Base-by-base conservation (phyloP, 1,140 invertebrate species). In the Drosophila sulfurigaster region DNA sequence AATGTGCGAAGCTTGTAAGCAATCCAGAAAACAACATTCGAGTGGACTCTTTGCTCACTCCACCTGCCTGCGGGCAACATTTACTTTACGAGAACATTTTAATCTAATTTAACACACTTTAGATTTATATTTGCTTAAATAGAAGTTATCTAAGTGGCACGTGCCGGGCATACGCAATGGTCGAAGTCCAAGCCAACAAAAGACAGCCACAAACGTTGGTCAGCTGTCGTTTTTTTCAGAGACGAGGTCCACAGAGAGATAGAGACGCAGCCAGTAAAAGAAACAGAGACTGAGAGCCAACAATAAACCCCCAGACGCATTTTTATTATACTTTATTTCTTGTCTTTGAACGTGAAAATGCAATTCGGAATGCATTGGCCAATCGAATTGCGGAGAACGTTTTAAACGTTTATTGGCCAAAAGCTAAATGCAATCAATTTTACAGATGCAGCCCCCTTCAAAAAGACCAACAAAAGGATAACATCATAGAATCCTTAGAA, bases 101-200 rank as follows among this genome's bases (percentile, higher is more conserved):
- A 88, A 88, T 88, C 85, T 89, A 88, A 88, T 88, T 88, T 88
- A 89, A 82, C 83, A 88, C 83, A 88, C 83, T 88, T 88, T 89
- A 88, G 83, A 88, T 88, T 88, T 88, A 88, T 88, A 88, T 88
- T 88, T 88, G 83, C 83, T 88, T 88, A 88, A 88, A 88, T 88
- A 89, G 83, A 88, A 88, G 78, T 89, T 88, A 88, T 88, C 85
- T 83, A 59, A 83, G 71, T 75, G 86, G 78, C 70, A 88, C 83
- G 83, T 88, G 83, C 75, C 75, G 46, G 48, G 83, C 85, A 89
- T 88, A 76, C 69, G 20, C 69, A 72, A 72, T 38, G n/a, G 49
- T 20, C 56, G 69, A 68, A 59, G 35, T 38, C 43, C 43, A 78
- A 73, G 62, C 76, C 60, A 83, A 75, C 57, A 69, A 63, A 30